Evolutionary conservation across 2,113 vertebrate species (phyloP), one percentile per base, ranked within the genome.

Genomic region (Polypterus senegalus): DNA sequence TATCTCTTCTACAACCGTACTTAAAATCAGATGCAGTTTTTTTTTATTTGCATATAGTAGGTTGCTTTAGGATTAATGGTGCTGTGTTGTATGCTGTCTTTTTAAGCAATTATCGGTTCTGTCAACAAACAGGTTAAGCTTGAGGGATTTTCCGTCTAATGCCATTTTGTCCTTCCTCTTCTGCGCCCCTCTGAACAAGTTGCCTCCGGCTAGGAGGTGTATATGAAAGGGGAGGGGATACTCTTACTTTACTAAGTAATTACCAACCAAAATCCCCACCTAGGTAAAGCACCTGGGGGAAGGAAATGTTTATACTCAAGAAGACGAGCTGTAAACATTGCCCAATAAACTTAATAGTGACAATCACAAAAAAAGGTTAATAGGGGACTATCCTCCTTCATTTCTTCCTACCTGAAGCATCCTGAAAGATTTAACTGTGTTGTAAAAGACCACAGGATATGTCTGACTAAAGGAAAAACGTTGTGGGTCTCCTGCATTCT

Each of bases 271-370:
- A 9, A 47, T 3, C 71, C 4, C 4, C 64, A 58, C 48, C 49
- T 27, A 63, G 44, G 6, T 49, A 73, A 63, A 73, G 52, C 47
- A 65, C 55, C 8, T 71, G 73, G n/a, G 59, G 8, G 66, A 69
- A 69, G 54, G 58, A 47, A 63, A 44, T 68, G 27, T 60, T 53
- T 59, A 66, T 63, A 57, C 64, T 63, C n/a, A 27, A 46, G 3
- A 9, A 44, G 61, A 51, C 27, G 46, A 69, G 62, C 56, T 65
- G 51, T 71, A 69, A 71, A 76, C 66, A 71, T n/a, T 27, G 6
- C n/a, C 56, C 66, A 71, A 76, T 79, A 65, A 64, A 68, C 79
- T 71, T 76, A 74, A 74, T 61, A 51, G 66, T 54, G 58, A 68
- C 64, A 64, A 73, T 66, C 70, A 74, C 76, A 71, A 66, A 54